Percentiles rank a stretch among this genome's conserved stretches.
These are phyloP conservation scores for Aleiodes sp. DNA, from an alignment of 1,140 invertebrate genomes.

Conservation along the genomic window DNA sequence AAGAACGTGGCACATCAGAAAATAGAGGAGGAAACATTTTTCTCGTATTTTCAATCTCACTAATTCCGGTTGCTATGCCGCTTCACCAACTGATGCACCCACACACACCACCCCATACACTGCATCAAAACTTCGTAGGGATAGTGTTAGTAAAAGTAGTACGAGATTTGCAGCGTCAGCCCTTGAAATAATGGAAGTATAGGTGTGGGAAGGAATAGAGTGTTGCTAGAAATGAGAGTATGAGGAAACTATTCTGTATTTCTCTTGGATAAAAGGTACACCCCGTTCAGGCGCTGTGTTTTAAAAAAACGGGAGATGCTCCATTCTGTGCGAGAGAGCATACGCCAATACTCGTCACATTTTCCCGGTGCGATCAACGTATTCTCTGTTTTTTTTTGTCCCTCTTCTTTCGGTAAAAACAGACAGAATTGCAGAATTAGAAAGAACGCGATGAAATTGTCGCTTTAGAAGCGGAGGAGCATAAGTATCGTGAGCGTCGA, in stretches of 20 bases:
- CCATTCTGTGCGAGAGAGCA: background rate
- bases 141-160: constrained; percentile 4
- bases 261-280: constrained; percentile 8
- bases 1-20: constrained; percentile 1
- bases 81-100: background rate
- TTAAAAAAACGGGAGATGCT: background rate
- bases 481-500: too few relatives aligned
- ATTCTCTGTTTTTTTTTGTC: background rate
- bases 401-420: background rate
- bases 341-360: background rate
- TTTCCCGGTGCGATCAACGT: background rate
- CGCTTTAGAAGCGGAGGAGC: too few relatives aligned
- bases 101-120: too few relatives aligned
- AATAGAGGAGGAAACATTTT: background rate
- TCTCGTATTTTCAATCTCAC: constrained; percentile 13
- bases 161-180: constrained; percentile 11
- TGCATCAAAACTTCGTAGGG: background rate
- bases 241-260: too few relatives aligned
- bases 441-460: too few relatives aligned
- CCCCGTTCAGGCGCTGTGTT: too few relatives aligned
- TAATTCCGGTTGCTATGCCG: background rate
- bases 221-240: background rate
- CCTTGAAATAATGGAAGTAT: constrained; percentile 1
- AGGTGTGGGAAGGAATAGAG: background rate
- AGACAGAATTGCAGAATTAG: too few relatives aligned